These are phyloP conservation scores for Eugnorisma glareosa DNA, from an alignment of 2,888 invertebrate species.

Conservation along the genomic window DNA sequence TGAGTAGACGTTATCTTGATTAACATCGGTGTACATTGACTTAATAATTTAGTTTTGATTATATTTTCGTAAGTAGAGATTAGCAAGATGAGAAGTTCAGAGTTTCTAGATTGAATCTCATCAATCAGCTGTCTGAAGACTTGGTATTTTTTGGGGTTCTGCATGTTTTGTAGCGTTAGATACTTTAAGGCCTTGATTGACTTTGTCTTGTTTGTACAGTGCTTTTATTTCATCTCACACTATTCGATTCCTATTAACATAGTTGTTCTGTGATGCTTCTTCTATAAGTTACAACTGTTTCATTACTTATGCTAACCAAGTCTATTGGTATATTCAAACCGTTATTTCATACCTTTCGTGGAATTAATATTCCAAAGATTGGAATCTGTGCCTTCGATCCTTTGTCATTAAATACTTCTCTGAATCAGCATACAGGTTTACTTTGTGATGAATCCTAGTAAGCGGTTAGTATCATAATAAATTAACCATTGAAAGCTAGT, in stretches of 20 bases:
- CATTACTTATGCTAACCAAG: not conserved
- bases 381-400: constrained; percentile 3
- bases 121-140: not conserved
- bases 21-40: constrained; percentile 2
- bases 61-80: not conserved
- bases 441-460: not conserved
- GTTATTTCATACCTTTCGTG: not conserved
- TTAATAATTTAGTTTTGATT: constrained; percentile 9
- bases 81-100: not conserved
- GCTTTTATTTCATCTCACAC: not conserved
- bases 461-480: not conserved
- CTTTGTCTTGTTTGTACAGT: not conserved
- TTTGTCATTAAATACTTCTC: constrained; percentile 12
- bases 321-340: not conserved
- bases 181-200: too few relatives aligned
- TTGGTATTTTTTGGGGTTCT: not conserved
- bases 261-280: not conserved
- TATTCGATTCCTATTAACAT: not conserved
- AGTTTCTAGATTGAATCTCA: not conserved
- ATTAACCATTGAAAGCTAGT: not conserved
- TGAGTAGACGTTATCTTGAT: constrained; percentile 28
- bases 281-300: not conserved
- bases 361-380: not conserved
- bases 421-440: constrained; percentile 3
- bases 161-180: too few relatives aligned